Base-by-base conservation (phyloP, 2,888 invertebrate genomes). In the Sesia apiformis region DNA sequence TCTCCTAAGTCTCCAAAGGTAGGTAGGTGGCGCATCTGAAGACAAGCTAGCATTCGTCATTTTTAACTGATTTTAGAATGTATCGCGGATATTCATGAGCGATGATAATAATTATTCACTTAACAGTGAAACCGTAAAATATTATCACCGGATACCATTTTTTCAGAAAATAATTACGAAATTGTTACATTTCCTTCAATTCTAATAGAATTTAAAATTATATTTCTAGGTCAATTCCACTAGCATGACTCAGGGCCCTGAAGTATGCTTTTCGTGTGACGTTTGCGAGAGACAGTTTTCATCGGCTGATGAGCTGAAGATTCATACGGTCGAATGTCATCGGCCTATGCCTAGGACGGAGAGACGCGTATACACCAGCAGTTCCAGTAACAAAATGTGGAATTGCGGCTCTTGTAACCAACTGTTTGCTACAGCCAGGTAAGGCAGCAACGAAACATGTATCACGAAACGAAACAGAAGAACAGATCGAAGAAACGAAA, bases 351-450 rank as follows among this genome's bases (percentile, higher is more conserved):
- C 60, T 5, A 53, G 64, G 0, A 70, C 68, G 52, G 64, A 63
- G 0, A 66, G 80, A 4, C 71, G 83, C 4, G 60, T 75, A 0
- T 86, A 78, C 59, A 68, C 72, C 0, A 75, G 69, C 8, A 65
- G 59, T 5, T 77, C 67, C 46, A 82, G 59, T 49, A 82, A 65
- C 49, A 89, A 89, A 68, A 88, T 89, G 88, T 89, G 88, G 88
- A 89, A 89, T 60, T 89, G 88, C 59, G 88, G 88, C 0, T 89
- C 88, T 39, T 89, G 89, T 53, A 88, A 89, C 55, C 89, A 89
- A 64, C 75, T 89, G 3, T 89, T 89, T 64, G 69, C 79, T 52
- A 87, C 86, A 6, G 89, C 89, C 38, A 82, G 89, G 87, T 86
- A 66, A 43, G 55, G 46, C 23, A 23, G 1, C 23, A 23, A 23